Evolutionary conservation across 2,797 vertebrate species (phyloP).

Genomic region (Anisognathus igniventris): DNA sequence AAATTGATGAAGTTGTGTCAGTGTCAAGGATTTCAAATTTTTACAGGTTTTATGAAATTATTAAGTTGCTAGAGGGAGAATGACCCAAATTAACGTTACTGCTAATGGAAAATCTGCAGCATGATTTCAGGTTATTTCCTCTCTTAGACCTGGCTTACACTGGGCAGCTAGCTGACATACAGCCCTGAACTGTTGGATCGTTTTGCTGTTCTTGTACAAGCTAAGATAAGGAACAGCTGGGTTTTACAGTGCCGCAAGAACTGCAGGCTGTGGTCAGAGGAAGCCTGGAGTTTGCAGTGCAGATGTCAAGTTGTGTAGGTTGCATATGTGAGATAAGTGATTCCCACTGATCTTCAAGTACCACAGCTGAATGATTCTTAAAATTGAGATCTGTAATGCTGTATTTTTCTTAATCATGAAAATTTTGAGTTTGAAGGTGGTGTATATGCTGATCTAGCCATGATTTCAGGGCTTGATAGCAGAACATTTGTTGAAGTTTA

Average conservation of each 20-base stretch:
- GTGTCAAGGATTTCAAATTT: not conserved
- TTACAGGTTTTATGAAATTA: not conserved
- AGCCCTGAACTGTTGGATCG: accelerated
- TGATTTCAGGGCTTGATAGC: not conserved
- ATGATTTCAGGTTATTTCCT: not conserved
- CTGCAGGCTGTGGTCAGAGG: not conserved
- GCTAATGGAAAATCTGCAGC: not conserved
- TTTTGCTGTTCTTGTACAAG: not conserved
- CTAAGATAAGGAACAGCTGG: not conserved
- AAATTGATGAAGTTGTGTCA: not conserved
- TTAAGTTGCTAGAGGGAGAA: not conserved
- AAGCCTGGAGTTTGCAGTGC: not conserved
- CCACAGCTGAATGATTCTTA: not conserved
- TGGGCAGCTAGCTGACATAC: not conserved
- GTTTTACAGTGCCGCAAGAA: not conserved
- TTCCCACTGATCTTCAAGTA: not conserved
- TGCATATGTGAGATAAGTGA: not conserved
- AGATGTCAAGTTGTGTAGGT: not conserved
- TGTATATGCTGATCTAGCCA: not conserved
- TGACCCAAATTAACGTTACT: not conserved
- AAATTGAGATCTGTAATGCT: not conserved
- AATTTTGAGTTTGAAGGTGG: not conserved
- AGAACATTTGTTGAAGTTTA: not conserved
- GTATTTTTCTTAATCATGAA: not conserved
- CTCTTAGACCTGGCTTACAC: not conserved